Evolutionary conservation across 1,140 invertebrate genomes (phyloP).

Genomic region (Conus betulinus): DNA sequence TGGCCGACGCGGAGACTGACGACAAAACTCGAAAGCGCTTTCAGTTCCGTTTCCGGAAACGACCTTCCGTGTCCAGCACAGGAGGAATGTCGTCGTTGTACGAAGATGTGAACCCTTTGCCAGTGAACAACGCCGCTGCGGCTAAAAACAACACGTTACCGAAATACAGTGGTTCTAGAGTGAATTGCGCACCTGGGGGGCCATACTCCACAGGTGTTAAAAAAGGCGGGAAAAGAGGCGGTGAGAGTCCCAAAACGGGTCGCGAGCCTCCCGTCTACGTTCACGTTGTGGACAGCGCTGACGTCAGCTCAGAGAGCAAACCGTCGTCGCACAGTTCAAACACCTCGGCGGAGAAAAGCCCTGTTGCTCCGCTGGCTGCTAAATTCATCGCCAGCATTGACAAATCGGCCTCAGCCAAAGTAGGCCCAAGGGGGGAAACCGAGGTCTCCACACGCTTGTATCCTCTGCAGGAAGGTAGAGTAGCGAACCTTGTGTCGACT

Average conservation of each 20-base stretch:
- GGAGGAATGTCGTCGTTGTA: neutral
- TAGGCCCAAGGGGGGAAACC: neutral
- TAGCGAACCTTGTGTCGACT: conserved; percentile 22
- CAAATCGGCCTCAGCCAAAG: neutral
- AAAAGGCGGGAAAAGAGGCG: neutral
- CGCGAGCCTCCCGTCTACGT: neutral
- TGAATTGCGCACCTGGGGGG: neutral
- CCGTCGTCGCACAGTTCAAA: neutral
- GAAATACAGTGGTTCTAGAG: neutral
- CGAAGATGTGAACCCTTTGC: conserved; percentile 12
- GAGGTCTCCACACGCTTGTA: neutral
- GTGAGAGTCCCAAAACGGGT: neutral
- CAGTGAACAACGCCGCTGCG: neutral
- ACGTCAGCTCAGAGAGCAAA: neutral
- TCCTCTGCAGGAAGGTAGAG: conserved; percentile 20
- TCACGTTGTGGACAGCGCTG: conserved; percentile 13
- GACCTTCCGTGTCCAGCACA: conserved; percentile 8
- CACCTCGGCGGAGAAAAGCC: neutral
- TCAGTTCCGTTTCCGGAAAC: conserved; percentile 19
- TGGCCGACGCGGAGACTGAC: neutral
- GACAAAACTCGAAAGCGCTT: neutral
- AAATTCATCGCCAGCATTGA: conserved; percentile 13
- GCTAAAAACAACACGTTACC: neutral
- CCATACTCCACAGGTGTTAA: neutral
- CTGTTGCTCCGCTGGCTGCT: conserved; percentile 6